These are phyloP conservation scores for Protobothrops mucrosquamatus DNA, from an alignment of 2,113 vertebrate genomes.

Conservation along the genomic window DNA sequence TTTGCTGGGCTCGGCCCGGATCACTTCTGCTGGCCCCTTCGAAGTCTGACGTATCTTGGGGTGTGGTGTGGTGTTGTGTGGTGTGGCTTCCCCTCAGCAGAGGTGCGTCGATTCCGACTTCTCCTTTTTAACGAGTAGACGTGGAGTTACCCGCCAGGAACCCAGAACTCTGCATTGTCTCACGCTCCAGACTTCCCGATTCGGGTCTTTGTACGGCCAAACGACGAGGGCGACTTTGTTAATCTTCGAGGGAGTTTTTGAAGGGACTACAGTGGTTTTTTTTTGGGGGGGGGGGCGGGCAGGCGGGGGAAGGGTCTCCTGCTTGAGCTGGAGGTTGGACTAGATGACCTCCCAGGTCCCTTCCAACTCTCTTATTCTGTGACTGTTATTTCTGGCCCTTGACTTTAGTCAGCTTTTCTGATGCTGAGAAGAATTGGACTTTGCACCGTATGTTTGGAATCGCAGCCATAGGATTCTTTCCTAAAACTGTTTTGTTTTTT, in stretches of 20 bases:
- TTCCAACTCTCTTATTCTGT: neutral
- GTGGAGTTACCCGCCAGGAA: too few species aligned
- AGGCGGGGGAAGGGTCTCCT: too few species aligned
- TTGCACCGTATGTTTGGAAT: neutral
- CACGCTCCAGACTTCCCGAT: neutral
- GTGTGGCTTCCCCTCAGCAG: neutral
- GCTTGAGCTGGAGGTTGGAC: neutral
- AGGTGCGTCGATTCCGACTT: neutral
- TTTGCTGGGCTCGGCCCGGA: neutral
- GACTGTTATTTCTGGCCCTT: neutral
- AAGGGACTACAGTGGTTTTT: neutral
- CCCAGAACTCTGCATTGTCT: too few species aligned
- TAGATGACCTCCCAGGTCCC: neutral
- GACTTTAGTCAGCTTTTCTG: neutral
- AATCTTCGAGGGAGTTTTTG: neutral
- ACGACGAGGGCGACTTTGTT: neutral
- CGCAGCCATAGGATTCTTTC: neutral
- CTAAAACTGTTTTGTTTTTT: neutral
- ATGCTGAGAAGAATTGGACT: neutral
- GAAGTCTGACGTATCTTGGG: neutral
- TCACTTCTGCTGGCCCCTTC: neutral
- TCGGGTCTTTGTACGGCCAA: neutral
- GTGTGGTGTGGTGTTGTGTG: neutral
- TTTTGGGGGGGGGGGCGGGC: neutral
- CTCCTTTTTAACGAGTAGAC: neutral